A percentile compares a stretch with the other conserved stretches of the same genome.
Conservation (phyloP, 2,797 vertebrate genomes). For the Todus mexicanus region DNA sequence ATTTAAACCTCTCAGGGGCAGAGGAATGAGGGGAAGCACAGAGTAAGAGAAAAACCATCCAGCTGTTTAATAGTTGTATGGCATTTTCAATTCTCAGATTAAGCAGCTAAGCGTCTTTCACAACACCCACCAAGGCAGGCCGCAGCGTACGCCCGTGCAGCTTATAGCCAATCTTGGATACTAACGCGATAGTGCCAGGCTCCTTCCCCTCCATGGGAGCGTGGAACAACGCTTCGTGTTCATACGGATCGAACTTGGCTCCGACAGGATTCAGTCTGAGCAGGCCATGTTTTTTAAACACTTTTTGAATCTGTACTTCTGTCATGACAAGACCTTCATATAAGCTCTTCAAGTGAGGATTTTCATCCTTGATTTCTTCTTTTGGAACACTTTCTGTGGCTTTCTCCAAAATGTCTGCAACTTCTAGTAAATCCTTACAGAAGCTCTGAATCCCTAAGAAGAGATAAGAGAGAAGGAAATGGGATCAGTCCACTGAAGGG, state of each 20-base stretch:
- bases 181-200: constrained; percentile 87
- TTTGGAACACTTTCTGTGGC: constrained; percentile 92
- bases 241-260: constrained; percentile 93
- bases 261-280: constrained; percentile 86
- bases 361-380: constrained; percentile 86
- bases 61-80: constrained; percentile 32
- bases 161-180: constrained; percentile 96
- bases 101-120: constrained; percentile 80
- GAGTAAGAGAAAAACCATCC: neutral
- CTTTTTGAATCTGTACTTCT: constrained; percentile 91
- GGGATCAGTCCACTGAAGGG: neutral
- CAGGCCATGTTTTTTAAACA: constrained; percentile 92
- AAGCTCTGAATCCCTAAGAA: constrained; percentile 92
- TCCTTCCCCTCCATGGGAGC: constrained; percentile 85
- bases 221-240: constrained; percentile 95
- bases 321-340: constrained; percentile 95
- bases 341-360: constrained; percentile 93
- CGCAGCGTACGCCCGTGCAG: constrained; percentile 91
- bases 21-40: neutral
- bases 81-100: neutral
- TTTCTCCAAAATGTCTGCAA: constrained; percentile 95
- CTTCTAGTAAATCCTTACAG: constrained; percentile 96
- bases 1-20: neutral
- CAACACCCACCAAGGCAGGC: constrained; percentile 93
- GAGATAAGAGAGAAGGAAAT: neutral